Conservation (phyloP, 2,888 invertebrate genomes). For the Lepidonotus clava region DNA sequence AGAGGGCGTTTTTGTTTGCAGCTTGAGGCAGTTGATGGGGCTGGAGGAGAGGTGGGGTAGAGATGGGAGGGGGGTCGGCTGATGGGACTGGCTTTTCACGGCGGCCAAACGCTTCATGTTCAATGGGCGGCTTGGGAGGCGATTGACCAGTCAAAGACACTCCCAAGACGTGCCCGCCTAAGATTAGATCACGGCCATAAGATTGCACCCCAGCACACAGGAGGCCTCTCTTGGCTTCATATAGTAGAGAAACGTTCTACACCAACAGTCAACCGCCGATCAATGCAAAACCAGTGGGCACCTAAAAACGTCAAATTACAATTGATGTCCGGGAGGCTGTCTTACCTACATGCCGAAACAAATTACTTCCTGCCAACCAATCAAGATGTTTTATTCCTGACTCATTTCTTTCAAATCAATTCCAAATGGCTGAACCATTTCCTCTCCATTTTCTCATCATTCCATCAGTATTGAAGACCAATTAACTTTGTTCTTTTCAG, state of each 20-base stretch:
- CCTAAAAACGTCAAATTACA: slow-evolving; percentile 4
- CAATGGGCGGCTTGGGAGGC: slow-evolving; percentile 28
- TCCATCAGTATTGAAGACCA: slow-evolving; percentile 27
- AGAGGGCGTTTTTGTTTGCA: background rate
- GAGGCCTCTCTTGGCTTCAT: no score
- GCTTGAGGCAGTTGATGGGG: background rate
- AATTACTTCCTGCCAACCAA: slow-evolving; percentile 16
- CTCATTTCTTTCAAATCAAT: slow-evolving; percentile 40
- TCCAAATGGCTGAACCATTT: slow-evolving; percentile 11
- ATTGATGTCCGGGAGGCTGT: slow-evolving; percentile 24
- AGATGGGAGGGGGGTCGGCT: background rate
- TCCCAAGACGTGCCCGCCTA: background rate
- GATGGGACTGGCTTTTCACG: slow-evolving; percentile 4
- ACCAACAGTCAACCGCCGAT: background rate
- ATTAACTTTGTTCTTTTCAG: slow-evolving; percentile 31
- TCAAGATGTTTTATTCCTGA: slow-evolving; percentile 25
- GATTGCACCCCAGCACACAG: slow-evolving; percentile 4
- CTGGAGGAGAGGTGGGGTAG: no score
- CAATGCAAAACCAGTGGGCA: slow-evolving; percentile 19
- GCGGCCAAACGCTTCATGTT: background rate
- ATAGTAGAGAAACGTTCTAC: no score
- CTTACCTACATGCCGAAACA: slow-evolving; percentile 42
- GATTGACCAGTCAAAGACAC: slow-evolving; percentile 41
- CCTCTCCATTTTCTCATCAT: slow-evolving; percentile 33
- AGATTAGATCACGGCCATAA: slow-evolving; percentile 36